Evolutionary conservation across 2,113 vertebrate species (phyloP), one percentile per base, ranked within the genome.

Genomic region (Ploceus nigricollis): DNA sequence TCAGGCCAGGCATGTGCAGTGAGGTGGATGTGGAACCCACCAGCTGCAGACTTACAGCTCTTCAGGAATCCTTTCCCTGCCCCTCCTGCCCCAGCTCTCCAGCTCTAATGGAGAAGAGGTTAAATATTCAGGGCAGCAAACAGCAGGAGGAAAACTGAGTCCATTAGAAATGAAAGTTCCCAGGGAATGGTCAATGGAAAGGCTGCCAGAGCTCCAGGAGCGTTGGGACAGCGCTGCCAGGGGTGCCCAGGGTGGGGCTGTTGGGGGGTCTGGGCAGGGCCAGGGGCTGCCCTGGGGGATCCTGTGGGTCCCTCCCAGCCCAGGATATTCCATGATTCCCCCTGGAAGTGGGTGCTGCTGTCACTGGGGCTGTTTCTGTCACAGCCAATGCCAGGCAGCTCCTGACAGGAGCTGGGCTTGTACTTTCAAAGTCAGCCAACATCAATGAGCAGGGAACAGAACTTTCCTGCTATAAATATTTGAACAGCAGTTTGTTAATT

Each of bases 401-500:
- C 27, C 73, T 72, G 57, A 31, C 1, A 4, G 82, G 73, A 82
- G 57, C 45, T 8, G 17, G 28, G 42, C 2, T 61, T 75, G 73
- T 27, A 28, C 81, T 94, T 81, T 80, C 64, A 93, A 93, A 93
- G 79, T 91, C 91, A 81, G 84, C 18, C 35, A 25, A 44, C 48
- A 18, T 40, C 84, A 22, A 8, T 11, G 70, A 87, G 40, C 39
- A 25, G 66, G 69, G 31, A 77, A 40, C 48, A 86, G 58, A 96
- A 81, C 89, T 93, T 93, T 47, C 63, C 69, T 66, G 63, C 90
- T 89, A 97, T 97, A 97, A 98, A 97, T 97, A 96, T 97, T 97
- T 97, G 96, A 97, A 83, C 71, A 95, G 65, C 6, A 27, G 68
- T 96, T 97, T 97, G 91, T 97, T 97, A 96, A 97, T 97, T 98